Evolutionary conservation across 2,888 invertebrate genomes (phyloP).

Genomic region (Plagiodera versicolora): DNA sequence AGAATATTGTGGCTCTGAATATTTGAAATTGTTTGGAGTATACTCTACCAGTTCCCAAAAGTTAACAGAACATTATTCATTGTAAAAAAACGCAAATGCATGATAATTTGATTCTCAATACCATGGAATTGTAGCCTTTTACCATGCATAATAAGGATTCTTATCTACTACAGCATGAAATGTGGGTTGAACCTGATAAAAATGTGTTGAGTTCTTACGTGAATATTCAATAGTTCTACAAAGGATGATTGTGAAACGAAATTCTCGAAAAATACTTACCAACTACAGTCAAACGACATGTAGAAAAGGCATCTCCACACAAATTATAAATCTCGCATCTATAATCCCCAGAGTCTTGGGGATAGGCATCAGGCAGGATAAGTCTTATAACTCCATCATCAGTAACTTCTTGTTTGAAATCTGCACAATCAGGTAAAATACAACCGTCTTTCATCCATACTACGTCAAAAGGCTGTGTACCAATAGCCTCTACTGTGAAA

Average conservation of each 20-base stretch:
- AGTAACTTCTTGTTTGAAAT: conserved; percentile 60
- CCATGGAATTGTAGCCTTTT: no score
- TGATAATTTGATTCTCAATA: no score
- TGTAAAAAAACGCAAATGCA: no score
- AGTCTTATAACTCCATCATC: conserved; percentile 62
- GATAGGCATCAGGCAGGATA: conserved; percentile 62
- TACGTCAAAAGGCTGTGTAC: conserved; percentile 61
- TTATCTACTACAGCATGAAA: background rate
- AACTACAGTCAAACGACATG: conserved; percentile 56
- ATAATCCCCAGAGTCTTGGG: conserved; percentile 69
- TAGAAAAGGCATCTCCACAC: conserved; percentile 62
- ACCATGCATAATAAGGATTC: no score
- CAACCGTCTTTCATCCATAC: conserved; percentile 69
- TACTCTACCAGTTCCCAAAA: no score
- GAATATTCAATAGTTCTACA: background rate
- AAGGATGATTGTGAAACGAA: background rate
- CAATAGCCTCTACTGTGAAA: conserved; percentile 61
- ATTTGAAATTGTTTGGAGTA: no score
- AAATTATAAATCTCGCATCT: conserved; percentile 66
- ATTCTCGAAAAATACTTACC: conserved; percentile 49
- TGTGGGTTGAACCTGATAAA: background rate
- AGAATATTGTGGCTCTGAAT: no score
- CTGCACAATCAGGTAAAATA: conserved; percentile 63
- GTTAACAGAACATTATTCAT: no score
- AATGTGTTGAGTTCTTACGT: background rate